Evolutionary conservation across 2,888 invertebrate species (phyloP).

Genomic region (Clunio marinus): DNA sequence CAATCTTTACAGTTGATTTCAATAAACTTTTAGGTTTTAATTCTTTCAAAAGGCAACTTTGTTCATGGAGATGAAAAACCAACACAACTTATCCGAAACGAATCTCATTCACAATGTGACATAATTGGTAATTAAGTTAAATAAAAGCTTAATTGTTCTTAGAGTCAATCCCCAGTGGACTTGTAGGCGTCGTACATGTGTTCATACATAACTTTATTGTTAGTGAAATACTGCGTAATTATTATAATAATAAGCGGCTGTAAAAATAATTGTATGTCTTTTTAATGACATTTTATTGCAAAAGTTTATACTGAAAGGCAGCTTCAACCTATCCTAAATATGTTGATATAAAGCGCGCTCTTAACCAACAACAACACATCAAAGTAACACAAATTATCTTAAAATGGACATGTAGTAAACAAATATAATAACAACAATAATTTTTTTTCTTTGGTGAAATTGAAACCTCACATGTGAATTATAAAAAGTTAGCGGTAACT

Average conservation of each 20-base stretch:
- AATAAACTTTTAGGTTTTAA: no score
- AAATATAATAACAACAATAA: slow-evolving; percentile 19
- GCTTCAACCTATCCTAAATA: not conserved
- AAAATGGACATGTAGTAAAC: slow-evolving; percentile 26
- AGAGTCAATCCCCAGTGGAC: not conserved
- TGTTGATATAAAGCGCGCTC: not conserved
- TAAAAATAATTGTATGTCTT: slow-evolving; percentile 31
- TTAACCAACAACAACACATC: not conserved
- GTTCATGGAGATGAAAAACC: no score
- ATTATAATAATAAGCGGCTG: slow-evolving; percentile 14
- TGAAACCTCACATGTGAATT: slow-evolving; percentile 8
- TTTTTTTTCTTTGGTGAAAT: slow-evolving; percentile 3
- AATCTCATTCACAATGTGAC: not conserved
- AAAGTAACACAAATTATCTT: slow-evolving; percentile 37
- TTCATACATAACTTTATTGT: not conserved
- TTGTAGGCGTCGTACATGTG: not conserved
- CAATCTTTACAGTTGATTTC: no score
- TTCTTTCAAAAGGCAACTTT: no score
- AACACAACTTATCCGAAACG: not conserved
- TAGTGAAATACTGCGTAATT: slow-evolving; percentile 34
- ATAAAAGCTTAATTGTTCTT: slow-evolving; percentile 37
- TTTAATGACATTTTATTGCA: slow-evolving; percentile 26
- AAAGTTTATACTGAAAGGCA: not conserved
- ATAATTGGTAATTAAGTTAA: slow-evolving; percentile 36
- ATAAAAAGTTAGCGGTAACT: no score